Conservation (phyloP, 2,797 vertebrate genomes). For the Propithecus deckenii region DNA sequence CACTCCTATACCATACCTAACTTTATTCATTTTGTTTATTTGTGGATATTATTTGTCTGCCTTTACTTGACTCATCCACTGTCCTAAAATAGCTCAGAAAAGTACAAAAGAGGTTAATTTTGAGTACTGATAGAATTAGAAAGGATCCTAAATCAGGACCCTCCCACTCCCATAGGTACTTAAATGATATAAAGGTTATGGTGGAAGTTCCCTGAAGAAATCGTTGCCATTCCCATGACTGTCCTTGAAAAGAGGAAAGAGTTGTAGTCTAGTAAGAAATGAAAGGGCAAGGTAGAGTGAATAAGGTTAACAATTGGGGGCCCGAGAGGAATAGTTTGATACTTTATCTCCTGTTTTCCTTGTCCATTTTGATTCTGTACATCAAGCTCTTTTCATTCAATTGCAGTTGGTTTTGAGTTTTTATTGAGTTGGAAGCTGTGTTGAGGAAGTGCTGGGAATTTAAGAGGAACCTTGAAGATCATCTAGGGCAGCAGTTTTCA, state of each 20-base stretch:
- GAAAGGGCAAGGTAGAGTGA: neutral
- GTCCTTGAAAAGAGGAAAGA: neutral
- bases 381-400: neutral
- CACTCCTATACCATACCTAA: neutral
- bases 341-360: neutral
- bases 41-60: neutral
- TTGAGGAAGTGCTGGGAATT: constrained; percentile 28
- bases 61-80: neutral
- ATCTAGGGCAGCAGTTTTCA: neutral
- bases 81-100: constrained; percentile 19
- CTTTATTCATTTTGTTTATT: neutral
- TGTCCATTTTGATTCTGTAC: neutral
- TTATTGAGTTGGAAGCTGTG: neutral
- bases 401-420: constrained; percentile 24
- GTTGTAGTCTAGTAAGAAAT: neutral
- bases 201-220: constrained; percentile 21
- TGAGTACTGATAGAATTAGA: neutral
- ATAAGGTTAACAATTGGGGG: neutral
- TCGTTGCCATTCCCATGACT: neutral
- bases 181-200: neutral
- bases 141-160: neutral
- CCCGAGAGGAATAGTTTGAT: neutral
- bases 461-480: neutral
- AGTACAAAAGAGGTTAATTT: neutral
- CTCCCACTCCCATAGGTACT: neutral